Percentiles rank a stretch among this genome's conserved stretches.
Conservation (phyloP, 2,113 vertebrate species). For the Sander lucioperca region DNA sequence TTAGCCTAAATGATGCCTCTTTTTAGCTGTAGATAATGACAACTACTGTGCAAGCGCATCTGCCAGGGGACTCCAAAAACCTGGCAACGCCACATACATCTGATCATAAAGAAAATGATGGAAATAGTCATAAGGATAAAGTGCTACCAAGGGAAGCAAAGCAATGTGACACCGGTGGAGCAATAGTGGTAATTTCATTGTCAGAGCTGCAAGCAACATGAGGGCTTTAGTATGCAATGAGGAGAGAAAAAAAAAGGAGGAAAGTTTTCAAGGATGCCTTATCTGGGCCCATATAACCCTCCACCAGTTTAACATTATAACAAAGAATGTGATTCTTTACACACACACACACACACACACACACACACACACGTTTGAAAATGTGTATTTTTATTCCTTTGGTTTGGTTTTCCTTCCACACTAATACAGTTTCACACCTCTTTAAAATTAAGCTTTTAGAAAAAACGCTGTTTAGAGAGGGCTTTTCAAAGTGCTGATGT, state of each 20-base stretch:
- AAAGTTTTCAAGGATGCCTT: constrained; percentile 1
- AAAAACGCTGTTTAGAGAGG: background rate
- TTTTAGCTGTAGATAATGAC: constrained; percentile 54
- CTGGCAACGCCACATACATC: constrained; percentile 55
- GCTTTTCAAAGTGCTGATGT: background rate
- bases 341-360: background rate
- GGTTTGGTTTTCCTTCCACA: background rate
- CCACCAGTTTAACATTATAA: background rate
- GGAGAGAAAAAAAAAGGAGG: background rate
- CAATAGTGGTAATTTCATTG: constrained; percentile 50
- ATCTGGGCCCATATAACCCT: background rate
- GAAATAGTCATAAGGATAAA: constrained; percentile 58
- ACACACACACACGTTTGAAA: background rate
- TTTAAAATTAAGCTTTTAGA: background rate
- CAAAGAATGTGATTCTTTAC: background rate
- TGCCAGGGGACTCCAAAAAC: constrained; percentile 50
- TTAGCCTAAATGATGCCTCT: constrained; percentile 49
- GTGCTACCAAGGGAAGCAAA: constrained; percentile 34
- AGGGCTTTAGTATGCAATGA: constrained; percentile 21
- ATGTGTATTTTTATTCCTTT: background rate
- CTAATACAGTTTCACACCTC: background rate
- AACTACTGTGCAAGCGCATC: constrained; percentile 55
- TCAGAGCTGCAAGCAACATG: constrained; percentile 24
- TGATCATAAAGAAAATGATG: constrained; percentile 55
- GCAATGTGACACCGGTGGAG: constrained; percentile 39